These are phyloP conservation scores for Baryphthengus martii DNA, from an alignment of 2,113 vertebrate genomes.

Conservation along the genomic window DNA sequence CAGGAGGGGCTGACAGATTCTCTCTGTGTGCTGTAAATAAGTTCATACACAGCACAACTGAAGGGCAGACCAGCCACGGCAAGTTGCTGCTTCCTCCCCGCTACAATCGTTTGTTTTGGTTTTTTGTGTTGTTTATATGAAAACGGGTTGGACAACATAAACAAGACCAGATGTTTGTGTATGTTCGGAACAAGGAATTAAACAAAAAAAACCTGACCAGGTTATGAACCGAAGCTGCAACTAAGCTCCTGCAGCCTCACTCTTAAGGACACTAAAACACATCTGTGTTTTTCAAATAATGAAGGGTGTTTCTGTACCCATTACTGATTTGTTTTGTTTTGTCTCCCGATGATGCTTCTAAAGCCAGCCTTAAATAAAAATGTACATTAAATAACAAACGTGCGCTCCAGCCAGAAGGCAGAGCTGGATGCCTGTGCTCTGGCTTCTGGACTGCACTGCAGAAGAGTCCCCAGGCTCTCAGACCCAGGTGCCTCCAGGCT, in stretches of 20 bases:
- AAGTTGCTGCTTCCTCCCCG: neutral
- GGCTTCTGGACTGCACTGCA: neutral
- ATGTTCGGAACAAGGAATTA: neutral
- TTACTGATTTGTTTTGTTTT: neutral
- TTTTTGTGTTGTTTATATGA: neutral
- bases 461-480: neutral
- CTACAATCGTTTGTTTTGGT: neutral
- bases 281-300: neutral
- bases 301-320: neutral
- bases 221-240: neutral
- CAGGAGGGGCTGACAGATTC: neutral
- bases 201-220: rapidly evolving
- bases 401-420: neutral
- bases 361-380: neutral
- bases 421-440: neutral
- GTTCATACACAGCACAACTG: neutral
- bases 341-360: neutral
- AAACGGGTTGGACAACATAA: neutral
- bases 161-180: neutral
- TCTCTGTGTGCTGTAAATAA: neutral
- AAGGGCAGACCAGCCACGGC: neutral
- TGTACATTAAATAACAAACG: neutral
- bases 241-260: neutral
- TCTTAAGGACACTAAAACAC: neutral
- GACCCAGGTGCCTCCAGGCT: neutral